Base-by-base conservation (phyloP, 2,888 invertebrate genomes). In the Mimachlamys varia region DNA sequence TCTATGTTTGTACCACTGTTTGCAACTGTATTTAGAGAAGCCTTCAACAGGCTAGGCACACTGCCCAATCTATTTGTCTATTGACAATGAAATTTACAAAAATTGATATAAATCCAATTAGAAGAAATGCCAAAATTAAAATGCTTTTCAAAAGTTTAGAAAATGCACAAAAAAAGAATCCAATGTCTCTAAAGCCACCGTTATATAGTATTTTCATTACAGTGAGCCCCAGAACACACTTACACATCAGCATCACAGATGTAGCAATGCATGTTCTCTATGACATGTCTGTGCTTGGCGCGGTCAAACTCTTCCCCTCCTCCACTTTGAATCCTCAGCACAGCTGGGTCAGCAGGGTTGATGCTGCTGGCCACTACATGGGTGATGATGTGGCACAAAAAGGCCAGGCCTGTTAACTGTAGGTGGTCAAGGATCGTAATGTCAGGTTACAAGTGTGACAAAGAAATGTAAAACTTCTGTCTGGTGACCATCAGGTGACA, bases 251-350 rank as follows among this genome's bases (percentile, higher is more conserved):
- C 96, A 94, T 98, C 98, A 97, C 99, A 99, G 95, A 99, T 97
- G 96, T 99, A 98, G 96, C 99, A 99, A 92, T 98, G 97, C 90
- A 99, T 98, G 97, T 98, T 98, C 97, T 99, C 99, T 96, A 99
- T 99, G 92, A 99, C 99, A 97, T 99, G 99, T 88, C 98, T 97
- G 97, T 99, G 99, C 95, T 98, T 98, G 44, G 97, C 97, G 58
- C 99, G 97, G 97, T 99, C 99, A 96, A 99, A 98, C 96, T 98
- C 98, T 91, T 97, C 97, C 89, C 93, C 92, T 5, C 94, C 94
- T 5, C 94, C 94, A 49, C 92, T 92, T 13, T 97, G 97, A 92
- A 96, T 96, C 53, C 93, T 97, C 89, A 99, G 97, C 92, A 98
- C 98, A 15, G 95, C 94, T 33, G 97, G 97, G 97, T 99, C 99